A percentile compares a stretch with the other conserved stretches of the same genome.
Conservation (phyloP, 2,888 invertebrate genomes). For the Cloeon dipterum region DNA sequence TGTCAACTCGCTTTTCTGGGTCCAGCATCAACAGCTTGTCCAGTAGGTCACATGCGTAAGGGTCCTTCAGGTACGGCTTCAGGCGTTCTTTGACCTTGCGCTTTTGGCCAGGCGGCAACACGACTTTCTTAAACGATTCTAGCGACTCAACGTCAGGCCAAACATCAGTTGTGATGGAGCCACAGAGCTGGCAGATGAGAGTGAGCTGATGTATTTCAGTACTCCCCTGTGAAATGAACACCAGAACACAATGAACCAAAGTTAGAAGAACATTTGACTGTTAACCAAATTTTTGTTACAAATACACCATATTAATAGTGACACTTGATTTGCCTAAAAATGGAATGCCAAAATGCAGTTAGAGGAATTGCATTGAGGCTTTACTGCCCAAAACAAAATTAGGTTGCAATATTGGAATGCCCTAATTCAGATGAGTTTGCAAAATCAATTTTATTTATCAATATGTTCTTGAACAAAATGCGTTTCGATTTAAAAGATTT, state of each 20-base stretch:
- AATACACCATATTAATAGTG: too few species aligned
- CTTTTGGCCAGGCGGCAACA: constrained; percentile 67
- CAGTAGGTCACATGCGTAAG: constrained; percentile 76
- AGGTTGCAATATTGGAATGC: too few species aligned
- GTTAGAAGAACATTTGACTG: neutral
- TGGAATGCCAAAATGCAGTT: too few species aligned
- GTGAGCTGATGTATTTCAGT: constrained; percentile 92
- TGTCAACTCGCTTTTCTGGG: constrained; percentile 67
- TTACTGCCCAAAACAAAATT: neutral
- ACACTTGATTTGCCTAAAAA: too few species aligned
- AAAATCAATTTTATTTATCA: too few species aligned
- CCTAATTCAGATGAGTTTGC: too few species aligned
- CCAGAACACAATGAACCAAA: neutral
- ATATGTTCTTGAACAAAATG: too few species aligned
- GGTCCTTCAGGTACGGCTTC: constrained; percentile 75
- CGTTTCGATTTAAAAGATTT: too few species aligned
- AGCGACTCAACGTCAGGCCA: constrained; percentile 87
- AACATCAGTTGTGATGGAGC: constrained; percentile 76
- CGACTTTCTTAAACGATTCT: constrained; percentile 71
- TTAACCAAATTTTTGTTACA: too few species aligned
- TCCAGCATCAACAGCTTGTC: constrained; percentile 82
- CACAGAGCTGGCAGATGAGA: constrained; percentile 86
- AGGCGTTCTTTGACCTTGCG: constrained; percentile 51
- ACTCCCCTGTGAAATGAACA: constrained; percentile 39
- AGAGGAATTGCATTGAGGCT: neutral